phyloP scores from a whole-genome alignment of 2,888 invertebrate species.

The Notodonta dromedarius region DNA sequence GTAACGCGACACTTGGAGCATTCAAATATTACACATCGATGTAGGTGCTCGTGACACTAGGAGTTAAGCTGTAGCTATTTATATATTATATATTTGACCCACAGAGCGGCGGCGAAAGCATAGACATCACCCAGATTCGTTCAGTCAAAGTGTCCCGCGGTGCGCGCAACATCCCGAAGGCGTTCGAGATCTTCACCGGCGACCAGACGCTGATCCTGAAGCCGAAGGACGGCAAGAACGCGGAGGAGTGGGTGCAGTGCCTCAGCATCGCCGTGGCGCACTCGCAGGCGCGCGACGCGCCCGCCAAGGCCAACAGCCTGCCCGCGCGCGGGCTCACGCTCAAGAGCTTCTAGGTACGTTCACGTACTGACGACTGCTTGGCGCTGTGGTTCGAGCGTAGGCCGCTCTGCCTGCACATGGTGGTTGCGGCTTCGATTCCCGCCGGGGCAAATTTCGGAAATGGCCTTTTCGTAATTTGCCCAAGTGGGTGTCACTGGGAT shows the following conservation, averaged over 20 bases:
- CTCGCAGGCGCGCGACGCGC: conserved; percentile 87
- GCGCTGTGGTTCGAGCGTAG: too few relatives aligned
- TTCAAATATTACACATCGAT: too few relatives aligned
- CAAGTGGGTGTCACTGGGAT: too few relatives aligned
- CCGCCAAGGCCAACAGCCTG: conserved; percentile 79
- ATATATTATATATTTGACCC: too few relatives aligned
- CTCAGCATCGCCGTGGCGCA: conserved; percentile 96
- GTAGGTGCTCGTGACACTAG: too few relatives aligned
- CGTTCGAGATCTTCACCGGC: conserved; percentile 98
- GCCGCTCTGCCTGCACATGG: too few relatives aligned
- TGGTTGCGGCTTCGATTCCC: too few relatives aligned
- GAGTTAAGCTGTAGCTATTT: not conserved
- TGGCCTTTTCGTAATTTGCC: too few relatives aligned
- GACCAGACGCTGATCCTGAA: conserved; percentile 96
- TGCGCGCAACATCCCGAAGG: conserved; percentile 96
- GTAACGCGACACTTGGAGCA: too few relatives aligned
- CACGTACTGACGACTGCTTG: not conserved
- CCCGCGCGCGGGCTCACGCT: conserved; percentile 78
- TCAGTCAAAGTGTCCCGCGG: conserved; percentile 97
- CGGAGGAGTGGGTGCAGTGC: conserved; percentile 98
- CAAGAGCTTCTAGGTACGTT: conserved; percentile 66
- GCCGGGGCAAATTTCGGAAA: too few relatives aligned
- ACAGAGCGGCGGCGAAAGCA: conserved; percentile 93
- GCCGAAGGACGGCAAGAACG: conserved; percentile 97
- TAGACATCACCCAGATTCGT: conserved; percentile 96